A percentile compares a stretch with the other conserved stretches of the same genome.
phyloP scores from a whole-genome alignment of 2,888 invertebrate species.

The Pteria penguin region DNA sequence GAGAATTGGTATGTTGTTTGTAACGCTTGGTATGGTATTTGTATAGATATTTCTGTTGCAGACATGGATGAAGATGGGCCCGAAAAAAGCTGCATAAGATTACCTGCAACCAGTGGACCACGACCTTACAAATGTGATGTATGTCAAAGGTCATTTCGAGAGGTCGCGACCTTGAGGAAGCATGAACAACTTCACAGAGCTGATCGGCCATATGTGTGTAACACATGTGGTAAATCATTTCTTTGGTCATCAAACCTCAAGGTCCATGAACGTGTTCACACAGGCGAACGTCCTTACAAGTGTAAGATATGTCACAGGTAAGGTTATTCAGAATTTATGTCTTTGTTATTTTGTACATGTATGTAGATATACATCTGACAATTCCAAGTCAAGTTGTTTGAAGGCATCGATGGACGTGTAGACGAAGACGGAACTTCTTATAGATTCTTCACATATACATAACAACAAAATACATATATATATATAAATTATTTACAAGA shows the following conservation, averaged over 20 bases:
- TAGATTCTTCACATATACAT: no score
- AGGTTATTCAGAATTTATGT: slow-evolving; percentile 8
- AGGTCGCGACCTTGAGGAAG: slow-evolving; percentile 71
- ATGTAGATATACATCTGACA: no score
- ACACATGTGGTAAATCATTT: slow-evolving; percentile 73
- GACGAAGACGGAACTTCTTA: no score
- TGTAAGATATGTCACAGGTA: slow-evolving; percentile 75
- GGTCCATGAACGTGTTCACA: slow-evolving; percentile 73
- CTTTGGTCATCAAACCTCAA: slow-evolving; percentile 75
- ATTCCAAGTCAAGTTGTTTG: no score
- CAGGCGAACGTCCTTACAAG: slow-evolving; percentile 70
- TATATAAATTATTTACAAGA: no score
- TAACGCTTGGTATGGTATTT: no score
- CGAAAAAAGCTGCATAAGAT: slow-evolving; percentile 56
- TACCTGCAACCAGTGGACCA: slow-evolving; percentile 62
- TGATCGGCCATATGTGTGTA: slow-evolving; percentile 73
- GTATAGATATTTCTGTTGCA: no score
- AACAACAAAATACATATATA: no score
- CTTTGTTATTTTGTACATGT: neutral
- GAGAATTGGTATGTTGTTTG: no score
- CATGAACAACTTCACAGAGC: slow-evolving; percentile 74
- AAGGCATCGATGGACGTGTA: no score
- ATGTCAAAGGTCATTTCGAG: slow-evolving; percentile 72
- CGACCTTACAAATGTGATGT: slow-evolving; percentile 73
- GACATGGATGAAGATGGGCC: slow-evolving; percentile 67